phyloP scores from a whole-genome alignment of 2,888 invertebrate genomes.

The Volucella inanis region DNA sequence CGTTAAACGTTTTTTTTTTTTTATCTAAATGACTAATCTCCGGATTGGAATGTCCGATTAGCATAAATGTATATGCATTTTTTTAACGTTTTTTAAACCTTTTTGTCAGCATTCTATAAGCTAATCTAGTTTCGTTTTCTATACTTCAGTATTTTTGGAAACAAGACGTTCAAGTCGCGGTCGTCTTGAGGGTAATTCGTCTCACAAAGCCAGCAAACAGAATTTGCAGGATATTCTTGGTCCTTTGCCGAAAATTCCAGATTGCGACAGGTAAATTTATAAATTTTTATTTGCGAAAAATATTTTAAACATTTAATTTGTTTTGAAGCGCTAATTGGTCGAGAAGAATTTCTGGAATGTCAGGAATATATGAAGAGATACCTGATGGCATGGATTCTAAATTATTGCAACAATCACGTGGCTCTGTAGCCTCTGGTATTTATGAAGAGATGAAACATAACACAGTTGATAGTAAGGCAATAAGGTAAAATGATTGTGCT shows the following conservation, averaged over 20 bases:
- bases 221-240: conserved; percentile 79
- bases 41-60: too few species aligned
- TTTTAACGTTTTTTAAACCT: too few species aligned
- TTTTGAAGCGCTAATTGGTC: conserved; percentile 77
- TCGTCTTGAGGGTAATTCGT: conserved; percentile 52
- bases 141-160: conserved; percentile 79
- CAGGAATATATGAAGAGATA: conserved; percentile 83
- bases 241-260: conserved; percentile 81
- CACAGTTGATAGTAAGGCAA: conserved; percentile 72
- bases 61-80: too few species aligned
- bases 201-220: conserved; percentile 48
- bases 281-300: neutral
- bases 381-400: conserved; percentile 77
- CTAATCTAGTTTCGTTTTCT: neutral
- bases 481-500: conserved; percentile 65
- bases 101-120: too few species aligned
- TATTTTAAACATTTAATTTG: neutral
- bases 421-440: conserved; percentile 82
- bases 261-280: conserved; percentile 75
- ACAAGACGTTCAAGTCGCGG: conserved; percentile 80
- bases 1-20: too few species aligned
- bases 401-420: conserved; percentile 76
- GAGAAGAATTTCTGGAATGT: conserved; percentile 79
- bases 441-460: conserved; percentile 83
- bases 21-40: too few species aligned